Evolutionary conservation across 2,888 invertebrate species (phyloP).

Genomic region (Byasa hedistus): DNA sequence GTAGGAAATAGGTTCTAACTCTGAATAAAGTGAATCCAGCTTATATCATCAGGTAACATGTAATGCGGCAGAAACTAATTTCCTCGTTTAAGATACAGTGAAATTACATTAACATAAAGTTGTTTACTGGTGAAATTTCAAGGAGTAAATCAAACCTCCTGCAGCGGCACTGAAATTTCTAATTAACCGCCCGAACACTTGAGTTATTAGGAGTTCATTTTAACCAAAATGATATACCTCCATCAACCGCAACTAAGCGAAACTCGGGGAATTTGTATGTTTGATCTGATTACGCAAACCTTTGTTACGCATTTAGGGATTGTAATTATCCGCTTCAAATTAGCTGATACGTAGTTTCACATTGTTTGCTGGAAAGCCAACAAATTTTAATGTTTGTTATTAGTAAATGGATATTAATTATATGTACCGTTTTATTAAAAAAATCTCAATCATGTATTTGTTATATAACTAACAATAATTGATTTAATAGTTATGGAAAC

Average conservation of each 20-base stretch:
- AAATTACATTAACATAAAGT: conserved; percentile 31
- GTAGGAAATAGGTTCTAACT: background rate
- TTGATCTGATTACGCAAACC: conserved; percentile 49
- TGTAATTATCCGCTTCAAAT: conserved; percentile 24
- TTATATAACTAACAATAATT: background rate
- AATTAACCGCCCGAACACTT: conserved; percentile 28
- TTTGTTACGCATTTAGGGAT: conserved; percentile 38
- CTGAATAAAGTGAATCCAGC: background rate
- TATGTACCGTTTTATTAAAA: background rate
- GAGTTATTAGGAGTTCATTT: conserved; percentile 32
- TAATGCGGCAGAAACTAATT: conserved; percentile 11
- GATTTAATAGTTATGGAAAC: too few relatives aligned
- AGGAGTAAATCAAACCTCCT: conserved; percentile 32
- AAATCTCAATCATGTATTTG: background rate
- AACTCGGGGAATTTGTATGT: conserved; percentile 46
- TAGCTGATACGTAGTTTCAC: conserved; percentile 20
- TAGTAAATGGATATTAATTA: background rate
- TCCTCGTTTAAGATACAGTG: conserved; percentile 8
- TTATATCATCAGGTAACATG: conserved; percentile 16
- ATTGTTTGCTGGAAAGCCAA: conserved; percentile 11
- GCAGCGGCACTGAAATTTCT: conserved; percentile 37
- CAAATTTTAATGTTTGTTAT: conserved; percentile 1
- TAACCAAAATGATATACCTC: conserved; percentile 29
- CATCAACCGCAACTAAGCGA: conserved; percentile 29
- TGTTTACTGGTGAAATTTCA: conserved; percentile 32